A percentile compares a stretch with the other conserved stretches of the same genome.
phyloP scores from a whole-genome alignment of 2,797 vertebrate species.

The Australoheros facetus region DNA sequence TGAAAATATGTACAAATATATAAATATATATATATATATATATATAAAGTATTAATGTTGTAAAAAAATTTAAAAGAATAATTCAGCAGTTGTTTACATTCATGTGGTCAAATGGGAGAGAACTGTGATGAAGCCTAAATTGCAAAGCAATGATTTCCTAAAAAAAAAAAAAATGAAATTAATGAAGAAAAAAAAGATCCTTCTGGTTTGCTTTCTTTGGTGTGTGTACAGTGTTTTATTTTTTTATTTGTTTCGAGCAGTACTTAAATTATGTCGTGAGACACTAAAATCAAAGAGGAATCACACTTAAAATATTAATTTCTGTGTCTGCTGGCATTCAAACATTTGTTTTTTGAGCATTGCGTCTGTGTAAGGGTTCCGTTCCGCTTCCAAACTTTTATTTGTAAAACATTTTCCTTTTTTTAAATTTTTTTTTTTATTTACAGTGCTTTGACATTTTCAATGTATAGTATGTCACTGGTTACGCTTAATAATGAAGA shows the following conservation, averaged over 20 bases:
- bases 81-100: constrained; percentile 96
- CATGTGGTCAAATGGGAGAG: constrained; percentile 89
- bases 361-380: constrained; percentile 87
- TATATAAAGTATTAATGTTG: constrained; percentile 89
- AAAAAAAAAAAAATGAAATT: constrained; percentile 50
- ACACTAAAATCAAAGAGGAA: constrained; percentile 97
- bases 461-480: constrained; percentile 94
- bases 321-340: constrained; percentile 84
- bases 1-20: constrained; percentile 86
- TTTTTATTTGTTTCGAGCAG: constrained; percentile 80
- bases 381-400: constrained; percentile 60
- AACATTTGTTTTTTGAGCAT: constrained; percentile 84
- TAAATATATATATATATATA: constrained; percentile 69
- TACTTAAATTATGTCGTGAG: constrained; percentile 98
- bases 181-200: constrained; percentile 74
- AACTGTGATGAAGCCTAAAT: constrained; percentile 86
- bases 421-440: constrained; percentile 74
- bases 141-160: constrained; percentile 91
- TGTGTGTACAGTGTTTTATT: constrained; percentile 88
- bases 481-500: constrained; percentile 93
- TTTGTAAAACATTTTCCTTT: constrained; percentile 79
- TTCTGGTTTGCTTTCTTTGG: constrained; percentile 86
- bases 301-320: constrained; percentile 87
- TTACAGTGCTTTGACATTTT: constrained; percentile 88
- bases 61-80: constrained; percentile 81